Base-by-base conservation (phyloP, 2,888 invertebrate genomes). In the Axea sp. region DNA sequence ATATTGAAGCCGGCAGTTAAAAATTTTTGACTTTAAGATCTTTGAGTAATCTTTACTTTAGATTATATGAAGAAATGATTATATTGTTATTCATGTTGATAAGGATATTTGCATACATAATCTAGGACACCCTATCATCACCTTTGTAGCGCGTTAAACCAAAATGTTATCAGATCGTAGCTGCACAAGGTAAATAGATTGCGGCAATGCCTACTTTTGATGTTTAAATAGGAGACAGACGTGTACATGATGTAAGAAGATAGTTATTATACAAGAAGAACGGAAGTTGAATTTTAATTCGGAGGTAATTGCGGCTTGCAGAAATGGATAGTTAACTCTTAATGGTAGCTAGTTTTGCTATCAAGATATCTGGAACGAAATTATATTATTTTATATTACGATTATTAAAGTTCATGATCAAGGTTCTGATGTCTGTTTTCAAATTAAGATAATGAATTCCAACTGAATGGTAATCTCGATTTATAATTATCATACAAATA, bases 271-370 rank as follows among this genome's bases (percentile, higher is more conserved):
- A 39, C 33, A 35, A 51, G 35, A 31, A 31, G 9, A 30, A 24
- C 55, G 39, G 51, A 69, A 64, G 62, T 65, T 57, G 59, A 59
- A 72, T 65, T 60, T 53, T 30, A 62, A 67, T 65, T 55, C 24
- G 7, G 11, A 45, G 26, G 35, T 15, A 14, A 51, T 35, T 14
- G 35, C 14, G 24, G n/a, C 1, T 4, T 6, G 24, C 8, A 28
- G 55, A 41, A 41, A 41, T 41, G 31, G 9, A 19, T n/a, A 22
- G 41, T 31, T 37, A 57, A 43, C 17, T n/a, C 26, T 8, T 43
- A 57, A 57, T 31, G 9, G 22, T 12, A 28, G 41, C 11, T 12
- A 22, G 55, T 31, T 31, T 19, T 14, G 24, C 43, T 22, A 28
- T 41, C 14, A 8, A 8, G 22, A 31, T 57, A 41, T 15, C 30